Evolutionary conservation across 1,140 invertebrate genomes (phyloP), one percentile per base, ranked within the genome.

Genomic region (Heliconius eleuchia): DNA sequence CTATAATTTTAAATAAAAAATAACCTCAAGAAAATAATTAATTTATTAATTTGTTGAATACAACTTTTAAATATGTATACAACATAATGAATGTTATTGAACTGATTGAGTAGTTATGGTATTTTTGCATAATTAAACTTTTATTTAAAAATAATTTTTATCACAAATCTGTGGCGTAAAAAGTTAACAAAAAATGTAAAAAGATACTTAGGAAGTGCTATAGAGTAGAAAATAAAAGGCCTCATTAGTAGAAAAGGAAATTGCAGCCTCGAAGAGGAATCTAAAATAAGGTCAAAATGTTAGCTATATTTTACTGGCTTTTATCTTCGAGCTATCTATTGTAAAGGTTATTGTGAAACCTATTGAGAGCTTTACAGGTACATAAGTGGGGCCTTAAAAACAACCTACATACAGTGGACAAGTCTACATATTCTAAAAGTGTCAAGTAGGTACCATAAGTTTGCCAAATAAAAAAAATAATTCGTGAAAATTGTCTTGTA

Each of bases 181-280:
- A 71, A 82, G 83, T 76, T 75, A 70, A 77, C 77, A 70, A 73
- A 83, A 83, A 83, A 83, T 82, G 82, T 76, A 84, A 83, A 80
- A 79, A 82, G 81, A 82, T 81, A 83, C 84, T 84, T 85, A 85
- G 83, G 82, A 82, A 84, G 73, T 80, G 77, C 86, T 88, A 88
- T 88, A 86, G 84, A 87, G 81, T 85, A 86, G 85, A 84, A 89
- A 88, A 93, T 91, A 91, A 92, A 92, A 91, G 87, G 86, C 87
- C 91, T 94, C 92, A 92, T 94, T 94, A 94, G 90, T 87, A 92
- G 85, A 91, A 92, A 89, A 89, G 91, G 92, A 94, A 94, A 94
- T 92, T 94, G 92, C 92, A 92, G 87, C 87, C 91, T 92, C 90
- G 83, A 81, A 83, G 85, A 89, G 84, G 85, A 92, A 92, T 88